Conservation (phyloP, 2,888 invertebrate genomes). For the Sisyra nigra region DNA sequence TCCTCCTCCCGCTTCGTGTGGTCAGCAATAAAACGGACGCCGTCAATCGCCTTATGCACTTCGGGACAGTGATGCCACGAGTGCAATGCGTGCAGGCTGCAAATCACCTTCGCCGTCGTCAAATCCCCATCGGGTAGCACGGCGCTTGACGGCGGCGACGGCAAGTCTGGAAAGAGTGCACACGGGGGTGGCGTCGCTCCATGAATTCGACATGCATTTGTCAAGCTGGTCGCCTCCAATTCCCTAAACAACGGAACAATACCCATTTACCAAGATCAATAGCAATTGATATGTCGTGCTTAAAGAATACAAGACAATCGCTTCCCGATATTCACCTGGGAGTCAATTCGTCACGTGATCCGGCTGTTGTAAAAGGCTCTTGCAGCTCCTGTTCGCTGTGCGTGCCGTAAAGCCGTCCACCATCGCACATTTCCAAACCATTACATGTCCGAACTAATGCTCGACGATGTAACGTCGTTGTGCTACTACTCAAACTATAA, state of each 20-base stretch:
- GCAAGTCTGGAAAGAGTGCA: constrained; percentile 21
- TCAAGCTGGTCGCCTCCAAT: constrained; percentile 35
- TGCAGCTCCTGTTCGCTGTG: constrained; percentile 27
- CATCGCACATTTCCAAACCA: constrained; percentile 54
- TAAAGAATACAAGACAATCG: not conserved
- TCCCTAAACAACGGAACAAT: constrained; percentile 24
- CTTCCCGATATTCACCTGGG: constrained; percentile 26
- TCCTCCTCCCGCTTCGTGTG: constrained; percentile 86
- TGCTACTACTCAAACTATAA: constrained; percentile 19
- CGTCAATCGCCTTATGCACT: constrained; percentile 83
- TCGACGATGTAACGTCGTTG: constrained; percentile 28
- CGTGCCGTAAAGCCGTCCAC: constrained; percentile 16
- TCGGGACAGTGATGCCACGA: constrained; percentile 85
- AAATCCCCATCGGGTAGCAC: constrained; percentile 25
- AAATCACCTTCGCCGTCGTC: constrained; percentile 27
- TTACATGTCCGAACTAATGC: constrained; percentile 65
- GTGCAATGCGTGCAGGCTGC: constrained; percentile 41
- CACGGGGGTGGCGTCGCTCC: constrained; percentile 38
- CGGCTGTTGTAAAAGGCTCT: constrained; percentile 35
- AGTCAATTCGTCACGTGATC: constrained; percentile 36
- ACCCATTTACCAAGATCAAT: too few relatives aligned
- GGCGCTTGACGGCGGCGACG: constrained; percentile 30
- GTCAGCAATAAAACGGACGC: constrained; percentile 82
- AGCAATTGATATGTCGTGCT: too few relatives aligned
- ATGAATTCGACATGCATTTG: constrained; percentile 37